Conservation (phyloP, 2,797 vertebrate genomes). For the Lacerta viridis region DNA sequence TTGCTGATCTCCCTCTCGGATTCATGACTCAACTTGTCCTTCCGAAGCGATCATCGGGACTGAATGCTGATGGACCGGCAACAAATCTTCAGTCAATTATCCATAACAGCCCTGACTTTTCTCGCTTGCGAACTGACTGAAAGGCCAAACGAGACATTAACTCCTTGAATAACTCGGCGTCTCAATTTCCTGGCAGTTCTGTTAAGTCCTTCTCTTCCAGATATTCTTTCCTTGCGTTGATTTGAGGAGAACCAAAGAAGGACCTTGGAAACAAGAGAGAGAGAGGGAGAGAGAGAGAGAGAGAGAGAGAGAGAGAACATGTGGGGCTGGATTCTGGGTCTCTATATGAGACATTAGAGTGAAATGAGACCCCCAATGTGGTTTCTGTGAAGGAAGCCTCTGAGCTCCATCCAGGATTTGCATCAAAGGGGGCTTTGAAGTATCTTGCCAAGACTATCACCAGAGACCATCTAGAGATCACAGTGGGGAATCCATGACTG, state of each 20-base stretch:
- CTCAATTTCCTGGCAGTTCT: background rate
- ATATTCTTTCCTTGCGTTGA: background rate
- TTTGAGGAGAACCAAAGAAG: background rate
- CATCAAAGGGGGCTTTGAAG: background rate
- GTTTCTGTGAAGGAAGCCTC: too few species aligned
- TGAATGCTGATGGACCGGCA: background rate
- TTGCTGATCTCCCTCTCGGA: background rate
- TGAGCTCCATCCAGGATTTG: background rate
- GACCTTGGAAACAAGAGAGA: background rate
- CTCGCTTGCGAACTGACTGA: background rate
- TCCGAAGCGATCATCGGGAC: background rate
- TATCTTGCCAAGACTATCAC: background rate
- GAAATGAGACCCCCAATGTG: background rate
- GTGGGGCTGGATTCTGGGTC: background rate
- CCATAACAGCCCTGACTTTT: constrained; percentile 7
- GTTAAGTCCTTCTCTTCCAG: too few species aligned
- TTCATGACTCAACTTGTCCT: background rate
- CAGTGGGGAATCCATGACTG: background rate
- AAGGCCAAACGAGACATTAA: constrained; percentile 23
- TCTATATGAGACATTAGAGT: background rate
- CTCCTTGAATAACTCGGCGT: background rate
- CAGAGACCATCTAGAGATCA: background rate
- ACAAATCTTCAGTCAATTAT: background rate
- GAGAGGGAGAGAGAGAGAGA: too few species aligned
- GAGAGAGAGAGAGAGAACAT: too few species aligned